Conservation (phyloP, 2,113 vertebrate species). For the Pachyramphus minor region DNA sequence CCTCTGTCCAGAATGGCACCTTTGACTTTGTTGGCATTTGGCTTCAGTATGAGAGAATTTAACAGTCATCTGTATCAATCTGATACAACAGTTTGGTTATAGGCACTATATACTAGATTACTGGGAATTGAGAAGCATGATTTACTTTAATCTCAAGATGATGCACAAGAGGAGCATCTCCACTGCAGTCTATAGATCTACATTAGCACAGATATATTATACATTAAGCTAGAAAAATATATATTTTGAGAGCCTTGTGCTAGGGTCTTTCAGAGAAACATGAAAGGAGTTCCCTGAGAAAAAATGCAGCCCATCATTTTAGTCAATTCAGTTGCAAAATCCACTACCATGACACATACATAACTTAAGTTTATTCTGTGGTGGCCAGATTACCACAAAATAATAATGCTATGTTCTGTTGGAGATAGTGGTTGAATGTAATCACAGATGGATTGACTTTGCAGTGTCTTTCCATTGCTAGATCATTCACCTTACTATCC, state of each 20-base stretch:
- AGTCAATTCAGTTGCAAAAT: neutral
- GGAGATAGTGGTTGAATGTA: neutral
- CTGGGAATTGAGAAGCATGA: neutral
- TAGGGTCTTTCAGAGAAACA: neutral
- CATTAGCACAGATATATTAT: neutral
- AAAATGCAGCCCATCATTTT: neutral
- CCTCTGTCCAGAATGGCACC: neutral
- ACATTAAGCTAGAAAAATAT: neutral
- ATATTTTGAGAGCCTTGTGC: neutral
- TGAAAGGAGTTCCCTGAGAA: neutral
- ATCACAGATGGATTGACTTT: neutral
- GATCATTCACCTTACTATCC: neutral
- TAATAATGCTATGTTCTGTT: neutral
- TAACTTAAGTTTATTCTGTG: neutral
- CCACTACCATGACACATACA: neutral
- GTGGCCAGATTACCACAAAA: neutral
- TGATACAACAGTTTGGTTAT: neutral
- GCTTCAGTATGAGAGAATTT: neutral
- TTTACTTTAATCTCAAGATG: neutral
- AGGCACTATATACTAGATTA: neutral
- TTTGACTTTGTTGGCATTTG: neutral
- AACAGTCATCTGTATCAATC: neutral
- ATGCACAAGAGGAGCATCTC: neutral
- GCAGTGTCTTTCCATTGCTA: neutral
- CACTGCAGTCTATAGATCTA: neutral